These are phyloP conservation scores for Epistrophe eligans DNA, from an alignment of 2,888 invertebrate genomes.

Conservation along the genomic window DNA sequence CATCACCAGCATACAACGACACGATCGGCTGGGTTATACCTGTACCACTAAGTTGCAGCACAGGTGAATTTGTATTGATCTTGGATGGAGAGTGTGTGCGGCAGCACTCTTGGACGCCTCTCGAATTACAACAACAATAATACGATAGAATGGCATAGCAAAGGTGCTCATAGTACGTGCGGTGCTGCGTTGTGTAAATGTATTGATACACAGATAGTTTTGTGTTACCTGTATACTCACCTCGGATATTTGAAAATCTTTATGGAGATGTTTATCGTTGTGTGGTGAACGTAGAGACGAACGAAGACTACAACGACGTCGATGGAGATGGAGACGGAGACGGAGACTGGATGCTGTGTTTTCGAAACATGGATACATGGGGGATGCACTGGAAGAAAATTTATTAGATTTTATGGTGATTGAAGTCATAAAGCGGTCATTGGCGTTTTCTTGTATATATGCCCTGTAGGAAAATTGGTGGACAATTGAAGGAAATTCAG, in stretches of 20 bases:
- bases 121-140: slow-evolving; percentile 35
- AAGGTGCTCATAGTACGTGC: slow-evolving; percentile 44
- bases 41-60: slow-evolving; percentile 49
- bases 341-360: slow-evolving; percentile 64
- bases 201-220: slow-evolving; percentile 42
- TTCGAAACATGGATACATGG: slow-evolving; percentile 52
- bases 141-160: slow-evolving; percentile 50
- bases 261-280: slow-evolving; percentile 59
- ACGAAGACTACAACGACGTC: neutral
- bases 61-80: slow-evolving; percentile 73
- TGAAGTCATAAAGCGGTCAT: slow-evolving; percentile 74
- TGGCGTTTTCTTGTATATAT: slow-evolving; percentile 51
- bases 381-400: slow-evolving; percentile 74
- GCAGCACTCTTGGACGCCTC: slow-evolving; percentile 53
- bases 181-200: slow-evolving; percentile 23
- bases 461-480: slow-evolving; percentile 37
- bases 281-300: slow-evolving; percentile 47
- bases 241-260: slow-evolving; percentile 55
- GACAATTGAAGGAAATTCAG: slow-evolving; percentile 30
- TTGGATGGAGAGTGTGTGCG: slow-evolving; percentile 36
- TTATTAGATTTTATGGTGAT: slow-evolving; percentile 65
- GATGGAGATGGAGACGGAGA: neutral
- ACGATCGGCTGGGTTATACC: slow-evolving; percentile 42
- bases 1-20: slow-evolving; percentile 13
- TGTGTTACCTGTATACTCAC: slow-evolving; percentile 37